Base-by-base conservation (phyloP, 2,888 invertebrate genomes). In the Phyllotreta cruciferae region DNA sequence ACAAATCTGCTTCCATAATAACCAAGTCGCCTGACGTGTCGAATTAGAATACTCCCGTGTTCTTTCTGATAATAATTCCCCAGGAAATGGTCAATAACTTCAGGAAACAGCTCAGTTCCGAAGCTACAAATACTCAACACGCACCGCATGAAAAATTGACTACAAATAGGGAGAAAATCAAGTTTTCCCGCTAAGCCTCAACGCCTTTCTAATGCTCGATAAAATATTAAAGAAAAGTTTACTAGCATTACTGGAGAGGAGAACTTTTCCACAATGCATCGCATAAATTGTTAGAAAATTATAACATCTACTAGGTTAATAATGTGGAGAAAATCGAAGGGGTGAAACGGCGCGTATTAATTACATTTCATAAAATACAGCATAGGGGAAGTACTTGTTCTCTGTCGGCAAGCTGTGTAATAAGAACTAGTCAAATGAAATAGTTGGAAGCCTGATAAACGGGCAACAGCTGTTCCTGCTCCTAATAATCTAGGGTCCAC, bases 391-490 rank as follows among this genome's bases (percentile, higher is more conserved):
- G 49, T 35, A 49, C 35, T 49, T 49, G 34, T n/a, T 36, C 10
- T 49, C 10, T n/a, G 35, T 35, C 34, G 49, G 35, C 35, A 35
- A 49, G 34, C 49, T 49, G 9, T 44, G 41, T 60, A 8, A 13
- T 34, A 34, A 56, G 42, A 60, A 55, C 41, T 60, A 63, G 56
- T 60, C 42, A 66, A 65, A 69, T 58, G 60, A 67, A 63, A 66
- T 67, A 66, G 54, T 58, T 66, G 62, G 53, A 67, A 67, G 70
- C 61, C 69, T 73, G 74, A 75, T 75, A 69, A 71, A 75, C 71
- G 71, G 58, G 63, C 71, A 73, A 74, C 75, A 76, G 75, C 74
- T 76, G 73, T 70, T 64, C 47, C 53, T 64, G 60, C 60, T 70
- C 60, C 66, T 73, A 71, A 69, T 70, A 72, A 70, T 70, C 69